Base-by-base conservation (phyloP, 2,888 invertebrate genomes). In the Drosophila tanythrix region DNA sequence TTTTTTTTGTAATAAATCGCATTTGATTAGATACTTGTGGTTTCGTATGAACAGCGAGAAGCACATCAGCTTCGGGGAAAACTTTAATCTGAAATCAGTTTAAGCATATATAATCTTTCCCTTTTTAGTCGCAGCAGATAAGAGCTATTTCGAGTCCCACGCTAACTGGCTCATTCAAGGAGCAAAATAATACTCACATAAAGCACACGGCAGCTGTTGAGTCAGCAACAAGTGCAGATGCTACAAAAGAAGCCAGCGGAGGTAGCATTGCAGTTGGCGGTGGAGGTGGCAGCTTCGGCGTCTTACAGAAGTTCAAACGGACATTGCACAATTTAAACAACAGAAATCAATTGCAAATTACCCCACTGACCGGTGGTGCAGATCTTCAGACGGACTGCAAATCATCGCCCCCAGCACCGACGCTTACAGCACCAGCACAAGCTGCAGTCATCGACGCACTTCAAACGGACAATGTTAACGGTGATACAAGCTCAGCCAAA, bases 301-400 rank as follows among this genome's bases (percentile, higher is more conserved):
- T 96, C 46, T 92, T 96, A 77, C 95, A 96, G 87, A 96, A 96
- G 92, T 96, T 96, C 92, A 94, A 95, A 70, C 96, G 96, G 90
- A 96, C 95, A 73, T 95, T 96, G 89, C 95, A 95, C 66, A 92
- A 92, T 75, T 92, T 93, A 64, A 93, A 92, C 59, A 91, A 83
- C 62, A 83, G 70, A 35, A 89, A 87, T 73, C 90, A 90, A 67
- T 51, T 89, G 53, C 74, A 80, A 58, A 79, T 87, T n/a, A 76
- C 70, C 6, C 74, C 88, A 57, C 35, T 74, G 71, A 76, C 77
- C 2, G 56, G 74, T 64, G 29, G 77, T 31, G 21, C 59, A 18
- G 25, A 52, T 18, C 27, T 38, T 18, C 38, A 35, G 10, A 63
- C 27, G 21, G 75, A 61, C 40, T 36, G 36, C 21, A 77, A 77